phyloP scores from a whole-genome alignment of 1,140 invertebrate genomes.

The Eufriesea mexicana region DNA sequence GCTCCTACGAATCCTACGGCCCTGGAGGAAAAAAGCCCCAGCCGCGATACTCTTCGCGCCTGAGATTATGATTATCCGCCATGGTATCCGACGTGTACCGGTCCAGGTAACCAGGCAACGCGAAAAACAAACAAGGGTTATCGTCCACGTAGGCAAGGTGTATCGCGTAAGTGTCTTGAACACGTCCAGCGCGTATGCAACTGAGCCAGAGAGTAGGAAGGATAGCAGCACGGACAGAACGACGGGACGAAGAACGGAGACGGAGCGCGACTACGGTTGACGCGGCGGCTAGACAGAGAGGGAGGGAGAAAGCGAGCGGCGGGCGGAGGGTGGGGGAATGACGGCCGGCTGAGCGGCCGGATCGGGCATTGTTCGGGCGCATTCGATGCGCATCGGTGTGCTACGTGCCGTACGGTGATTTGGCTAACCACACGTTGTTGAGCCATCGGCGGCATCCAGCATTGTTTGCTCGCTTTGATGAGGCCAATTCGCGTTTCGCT shows the following conservation, averaged over 20 bases:
- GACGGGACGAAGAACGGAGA: too few species aligned
- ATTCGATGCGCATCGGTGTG: conserved; percentile 68
- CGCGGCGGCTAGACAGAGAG: too few species aligned
- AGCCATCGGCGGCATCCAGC: conserved; percentile 78
- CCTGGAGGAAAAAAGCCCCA: neutral
- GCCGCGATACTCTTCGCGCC: conserved; percentile 50
- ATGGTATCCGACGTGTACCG: neutral
- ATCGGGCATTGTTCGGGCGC: conserved; percentile 60
- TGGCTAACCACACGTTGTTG: conserved; percentile 82
- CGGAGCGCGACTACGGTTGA: too few species aligned
- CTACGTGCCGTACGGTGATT: conserved; percentile 78
- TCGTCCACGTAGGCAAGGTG: conserved; percentile 5
- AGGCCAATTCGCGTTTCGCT: conserved; percentile 81
- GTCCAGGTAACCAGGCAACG: conserved; percentile 10
- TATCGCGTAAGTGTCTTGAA: conserved; percentile 44
- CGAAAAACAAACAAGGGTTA: conserved; percentile 61
- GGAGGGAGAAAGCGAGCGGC: too few species aligned
- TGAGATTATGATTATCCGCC: conserved; percentile 53
- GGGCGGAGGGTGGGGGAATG: neutral
- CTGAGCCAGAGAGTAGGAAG: too few species aligned
- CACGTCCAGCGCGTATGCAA: neutral
- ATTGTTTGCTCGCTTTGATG: conserved; percentile 83
- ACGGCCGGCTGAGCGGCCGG: conserved; percentile 26
- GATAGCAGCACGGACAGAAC: too few species aligned
- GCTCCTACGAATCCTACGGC: neutral